Evolutionary conservation across 2,113 vertebrate species (phyloP).

Genomic region (Craseonycteris thonglongyai): DNA sequence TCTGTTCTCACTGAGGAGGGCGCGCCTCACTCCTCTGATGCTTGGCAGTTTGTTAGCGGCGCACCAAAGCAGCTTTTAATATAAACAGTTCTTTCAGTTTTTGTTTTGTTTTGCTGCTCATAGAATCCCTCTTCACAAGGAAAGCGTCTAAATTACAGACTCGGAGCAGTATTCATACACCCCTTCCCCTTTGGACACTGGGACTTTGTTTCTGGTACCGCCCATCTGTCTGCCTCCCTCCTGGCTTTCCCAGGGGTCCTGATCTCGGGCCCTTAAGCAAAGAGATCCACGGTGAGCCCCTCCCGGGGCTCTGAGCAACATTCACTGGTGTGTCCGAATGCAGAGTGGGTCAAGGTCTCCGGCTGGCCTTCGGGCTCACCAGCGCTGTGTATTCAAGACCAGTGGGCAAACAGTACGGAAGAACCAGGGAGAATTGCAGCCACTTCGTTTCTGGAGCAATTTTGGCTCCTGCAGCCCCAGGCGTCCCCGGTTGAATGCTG

Average conservation of each 20-base stretch:
- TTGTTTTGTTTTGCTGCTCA: not conserved
- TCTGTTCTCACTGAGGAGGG: not conserved
- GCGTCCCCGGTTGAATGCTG: not conserved
- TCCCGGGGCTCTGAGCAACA: not conserved
- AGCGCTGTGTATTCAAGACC: not conserved
- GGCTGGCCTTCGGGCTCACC: not conserved
- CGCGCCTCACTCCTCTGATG: not conserved
- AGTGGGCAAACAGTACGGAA: not conserved
- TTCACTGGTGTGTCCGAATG: not conserved
- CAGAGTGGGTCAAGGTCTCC: not conserved
- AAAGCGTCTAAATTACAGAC: slow-evolving; percentile 1
- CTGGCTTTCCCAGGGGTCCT: not conserved
- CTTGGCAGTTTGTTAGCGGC: not conserved
- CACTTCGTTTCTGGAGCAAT: not conserved
- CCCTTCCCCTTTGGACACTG: not conserved
- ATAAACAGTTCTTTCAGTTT: slow-evolving; percentile 3
- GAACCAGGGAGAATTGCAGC: not conserved
- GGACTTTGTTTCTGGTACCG: slow-evolving; percentile 12
- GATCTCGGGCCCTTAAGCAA: not conserved
- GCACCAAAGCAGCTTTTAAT: not conserved
- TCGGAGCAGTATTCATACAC: not conserved
- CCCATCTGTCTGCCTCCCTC: not conserved
- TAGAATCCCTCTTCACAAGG: not conserved
- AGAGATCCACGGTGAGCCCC: not conserved
- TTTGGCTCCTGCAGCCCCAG: not conserved